Evolutionary conservation across 2,113 vertebrate species (phyloP).

Genomic region (Toxotes chatareus): DNA sequence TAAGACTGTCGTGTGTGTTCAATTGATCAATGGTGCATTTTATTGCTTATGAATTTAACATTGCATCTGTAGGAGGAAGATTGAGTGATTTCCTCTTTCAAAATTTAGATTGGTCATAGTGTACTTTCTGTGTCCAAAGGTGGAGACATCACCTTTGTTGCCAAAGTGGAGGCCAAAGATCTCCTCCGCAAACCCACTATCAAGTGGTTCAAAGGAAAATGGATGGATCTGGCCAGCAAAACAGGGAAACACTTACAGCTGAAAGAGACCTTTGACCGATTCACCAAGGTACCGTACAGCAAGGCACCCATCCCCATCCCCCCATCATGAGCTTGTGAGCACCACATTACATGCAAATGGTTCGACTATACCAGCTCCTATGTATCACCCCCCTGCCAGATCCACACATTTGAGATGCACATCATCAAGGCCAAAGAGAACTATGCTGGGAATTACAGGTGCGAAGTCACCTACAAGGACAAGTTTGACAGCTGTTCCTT

Average conservation of each 20-base stretch:
- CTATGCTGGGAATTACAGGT: slow-evolving; percentile 96
- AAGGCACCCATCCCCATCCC: not conserved
- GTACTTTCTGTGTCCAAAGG: slow-evolving; percentile 81
- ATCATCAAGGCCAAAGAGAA: slow-evolving; percentile 99
- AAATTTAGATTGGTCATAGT: not conserved
- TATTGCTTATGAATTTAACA: no score
- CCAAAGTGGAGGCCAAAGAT: slow-evolving; percentile 97
- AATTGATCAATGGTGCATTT: not conserved
- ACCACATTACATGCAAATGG: not conserved
- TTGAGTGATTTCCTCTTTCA: no score
- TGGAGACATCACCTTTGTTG: slow-evolving; percentile 92
- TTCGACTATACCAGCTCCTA: not conserved
- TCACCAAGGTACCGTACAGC: slow-evolving; percentile 86
- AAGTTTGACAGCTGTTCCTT: slow-evolving; percentile 98
- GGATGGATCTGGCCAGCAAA: slow-evolving; percentile 99
- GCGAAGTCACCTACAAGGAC: slow-evolving; percentile 96
- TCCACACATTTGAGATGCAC: slow-evolving; percentile 98
- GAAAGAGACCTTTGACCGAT: slow-evolving; percentile 95
- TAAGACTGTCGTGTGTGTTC: no score
- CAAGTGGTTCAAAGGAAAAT: slow-evolving; percentile 99
- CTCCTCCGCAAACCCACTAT: slow-evolving; percentile 94
- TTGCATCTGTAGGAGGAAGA: not conserved
- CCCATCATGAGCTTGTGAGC: not conserved
- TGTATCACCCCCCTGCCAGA: slow-evolving; percentile 78
- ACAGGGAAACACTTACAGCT: slow-evolving; percentile 97